These are phyloP conservation scores for Oryzias celebensis DNA, from an alignment of 2,113 vertebrate species.

Conservation along the genomic window DNA sequence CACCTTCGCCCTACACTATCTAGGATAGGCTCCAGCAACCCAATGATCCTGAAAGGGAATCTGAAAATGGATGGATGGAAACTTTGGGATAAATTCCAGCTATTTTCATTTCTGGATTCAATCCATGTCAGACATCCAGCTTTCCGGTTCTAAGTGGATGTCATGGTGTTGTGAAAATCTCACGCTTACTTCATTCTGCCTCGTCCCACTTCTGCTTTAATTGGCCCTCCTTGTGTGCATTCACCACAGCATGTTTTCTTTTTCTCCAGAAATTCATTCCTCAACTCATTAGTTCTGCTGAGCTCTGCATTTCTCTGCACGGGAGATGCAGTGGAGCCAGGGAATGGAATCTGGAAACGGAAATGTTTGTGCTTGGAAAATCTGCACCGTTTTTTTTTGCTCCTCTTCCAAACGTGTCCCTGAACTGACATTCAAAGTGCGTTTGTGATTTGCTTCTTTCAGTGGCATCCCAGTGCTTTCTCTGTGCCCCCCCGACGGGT, in stretches of 20 bases:
- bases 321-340: conserved; percentile 6
- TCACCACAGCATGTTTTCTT: conserved; percentile 1
- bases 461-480: conserved; percentile 76
- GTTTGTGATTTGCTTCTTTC: conserved; percentile 17
- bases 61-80: no score
- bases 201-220: conserved; percentile 21
- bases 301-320: conserved; percentile 3
- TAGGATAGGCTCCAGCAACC: no score
- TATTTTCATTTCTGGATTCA: no score
- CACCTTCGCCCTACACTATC: no score
- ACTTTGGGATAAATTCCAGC: not conserved
- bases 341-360: conserved; percentile 6
- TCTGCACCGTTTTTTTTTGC: not conserved
- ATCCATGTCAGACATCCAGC: conserved; percentile 15
- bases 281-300: conserved; percentile 34
- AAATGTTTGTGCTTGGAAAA: conserved; percentile 13
- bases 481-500: conserved; percentile 74
- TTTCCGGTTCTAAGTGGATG: not conserved
- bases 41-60: no score
- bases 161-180: conserved; percentile 12
- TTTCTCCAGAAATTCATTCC: conserved; percentile 21
- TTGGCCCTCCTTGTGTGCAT: conserved; percentile 36
- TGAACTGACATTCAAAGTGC: not conserved
- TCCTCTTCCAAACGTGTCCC: not conserved
- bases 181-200: not conserved